A percentile compares a stretch with the other conserved stretches of the same genome.
Evolutionary conservation across 2,797 vertebrate species (phyloP).

Genomic region (Tapera naevia): DNA sequence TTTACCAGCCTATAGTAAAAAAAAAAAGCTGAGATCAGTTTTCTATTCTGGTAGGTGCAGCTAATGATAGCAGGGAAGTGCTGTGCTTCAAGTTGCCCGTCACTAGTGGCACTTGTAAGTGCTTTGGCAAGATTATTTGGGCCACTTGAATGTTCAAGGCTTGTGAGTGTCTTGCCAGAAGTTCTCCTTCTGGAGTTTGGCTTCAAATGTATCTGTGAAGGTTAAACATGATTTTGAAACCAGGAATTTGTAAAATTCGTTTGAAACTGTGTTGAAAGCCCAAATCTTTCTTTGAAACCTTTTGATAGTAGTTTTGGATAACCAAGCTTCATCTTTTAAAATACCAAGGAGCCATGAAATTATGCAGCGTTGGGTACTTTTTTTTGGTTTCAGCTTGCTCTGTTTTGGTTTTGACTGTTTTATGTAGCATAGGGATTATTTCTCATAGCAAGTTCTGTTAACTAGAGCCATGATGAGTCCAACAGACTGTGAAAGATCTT

Average conservation of each 20-base stretch:
- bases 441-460: not conserved
- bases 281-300: not conserved
- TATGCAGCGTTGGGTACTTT: not conserved
- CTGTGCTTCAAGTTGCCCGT: rapidly evolving
- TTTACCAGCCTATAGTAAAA: rapidly evolving
- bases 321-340: not conserved
- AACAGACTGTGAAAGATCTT: not conserved
- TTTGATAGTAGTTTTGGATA: not conserved
- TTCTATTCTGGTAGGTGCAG: not conserved
- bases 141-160: not conserved
- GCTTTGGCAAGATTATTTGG: not conserved
- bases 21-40: not conserved
- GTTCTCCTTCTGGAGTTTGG: not conserved
- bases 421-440: not conserved
- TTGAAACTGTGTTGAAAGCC: not conserved
- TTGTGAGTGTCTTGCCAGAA: not conserved
- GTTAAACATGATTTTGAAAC: not conserved
- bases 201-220: not conserved
- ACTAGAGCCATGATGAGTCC: not conserved
- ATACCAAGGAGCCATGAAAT: not conserved
- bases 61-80: not conserved
- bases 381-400: not conserved
- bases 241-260: rapidly evolving
- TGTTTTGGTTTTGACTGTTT: not conserved
- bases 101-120: no score